Base-by-base conservation (phyloP, 1,140 invertebrate species). In the Orchesella cincta region DNA sequence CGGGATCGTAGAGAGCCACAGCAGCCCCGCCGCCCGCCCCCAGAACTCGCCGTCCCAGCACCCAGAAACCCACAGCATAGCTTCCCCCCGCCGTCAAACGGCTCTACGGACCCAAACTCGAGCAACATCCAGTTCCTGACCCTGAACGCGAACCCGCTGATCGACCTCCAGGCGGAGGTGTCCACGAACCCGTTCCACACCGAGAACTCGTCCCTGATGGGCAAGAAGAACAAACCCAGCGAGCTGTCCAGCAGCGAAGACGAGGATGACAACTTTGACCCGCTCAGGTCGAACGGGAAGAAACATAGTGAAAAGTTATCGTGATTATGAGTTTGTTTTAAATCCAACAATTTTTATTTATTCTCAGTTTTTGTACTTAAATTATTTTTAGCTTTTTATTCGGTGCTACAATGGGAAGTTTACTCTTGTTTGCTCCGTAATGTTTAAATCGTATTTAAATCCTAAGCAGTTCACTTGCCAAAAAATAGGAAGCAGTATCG, bases 221-320 rank as follows among this genome's bases (percentile, higher is more conserved):
- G 8, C 62, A 29, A n/a, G 29, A 67, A 29, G 3, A 57, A 3
- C 23, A 57, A 14, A 12, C 3, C 8, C 28, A 31, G 26, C 8
- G 3, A 67, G 26, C 14, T 5, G 12, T 31, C 26, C 52, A 23
- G 23, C 33, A 67, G 62, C 33, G 33, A 29, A 12, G 62, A 67
- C 29, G 29, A 31, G 26, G 62, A 67, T 12, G 62, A 67, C 31
- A 67, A 67, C 62, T 67, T 67, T 67, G 62, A 67, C 23, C 62
- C 62, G 28, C 62, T 67, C 33, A 8, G 62, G 26, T 12, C 23
- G 14, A 57, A 57, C 12, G 26, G 26, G 3, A 57, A 23, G 54
- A 57, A 57, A 46, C 20, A 8, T 46, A 20, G 39, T 12, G n/a
- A 26, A 23, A 57, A 57, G n/a, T n/a, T n/a, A n/a, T n/a, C n/a